A percentile compares a stretch with the other conserved stretches of the same genome.
phyloP scores from a whole-genome alignment of 2,797 vertebrate species.

The Urophycis tenuis region DNA sequence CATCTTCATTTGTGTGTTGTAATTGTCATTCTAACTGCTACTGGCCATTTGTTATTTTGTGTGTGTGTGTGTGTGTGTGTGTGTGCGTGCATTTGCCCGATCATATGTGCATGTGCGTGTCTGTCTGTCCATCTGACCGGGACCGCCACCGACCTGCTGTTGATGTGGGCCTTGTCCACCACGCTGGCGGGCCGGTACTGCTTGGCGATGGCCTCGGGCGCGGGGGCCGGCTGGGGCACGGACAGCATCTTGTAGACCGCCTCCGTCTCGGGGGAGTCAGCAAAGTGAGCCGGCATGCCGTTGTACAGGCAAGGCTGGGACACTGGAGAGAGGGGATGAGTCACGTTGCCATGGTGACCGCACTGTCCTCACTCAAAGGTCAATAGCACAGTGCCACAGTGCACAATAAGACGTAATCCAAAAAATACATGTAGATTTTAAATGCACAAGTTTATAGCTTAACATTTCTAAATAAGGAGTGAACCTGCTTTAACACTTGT shows the following conservation, averaged over 20 bases:
- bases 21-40: neutral
- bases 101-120: neutral
- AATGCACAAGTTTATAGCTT: neutral
- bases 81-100: neutral
- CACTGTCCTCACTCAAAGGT: neutral
- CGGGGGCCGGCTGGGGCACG: conserved; percentile 69
- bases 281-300: conserved; percentile 82
- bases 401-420: too few species aligned
- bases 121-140: neutral
- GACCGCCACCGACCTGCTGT: conserved; percentile 71
- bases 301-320: conserved; percentile 69
- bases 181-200: conserved; percentile 78
- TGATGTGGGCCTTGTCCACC: conserved; percentile 83
- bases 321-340: conserved; percentile 49
- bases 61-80: conserved; percentile 6
- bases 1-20: neutral
- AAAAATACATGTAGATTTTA: neutral
- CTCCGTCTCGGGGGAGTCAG: conserved; percentile 73
- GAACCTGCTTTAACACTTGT: neutral
- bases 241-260: conserved; percentile 80
- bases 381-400: neutral
- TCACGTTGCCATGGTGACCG: neutral
- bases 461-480: neutral
- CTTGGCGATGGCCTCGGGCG: conserved; percentile 73
- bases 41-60: neutral